Evolutionary conservation across 2,888 invertebrate genomes (phyloP), one percentile per base, ranked within the genome.

Genomic region (Trileptium ribeirensis): DNA sequence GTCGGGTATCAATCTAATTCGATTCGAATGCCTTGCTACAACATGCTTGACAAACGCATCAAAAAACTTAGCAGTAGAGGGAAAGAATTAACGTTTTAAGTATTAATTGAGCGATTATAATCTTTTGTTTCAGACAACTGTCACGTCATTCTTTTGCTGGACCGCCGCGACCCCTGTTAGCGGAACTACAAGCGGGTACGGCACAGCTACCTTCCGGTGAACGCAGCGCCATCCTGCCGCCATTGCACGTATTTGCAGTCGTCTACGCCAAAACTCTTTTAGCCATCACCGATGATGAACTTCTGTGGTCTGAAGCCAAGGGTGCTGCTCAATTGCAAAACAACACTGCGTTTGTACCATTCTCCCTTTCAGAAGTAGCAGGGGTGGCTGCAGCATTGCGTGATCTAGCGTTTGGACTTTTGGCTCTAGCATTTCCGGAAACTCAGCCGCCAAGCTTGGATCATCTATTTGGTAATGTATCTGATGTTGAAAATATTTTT

Each of bases 381-480:
- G 91, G 92, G 1, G 90, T 95, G 85, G 93, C 93, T 79, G 92
- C 92, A 79, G 92, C 92, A 0, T 88, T 95, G 51, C 92, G 94
- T 80, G 94, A 94, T 83, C 93, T 94, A 1, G 94, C 94, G 86
- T 90, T 95, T 31, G 95, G 95, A 0, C 90, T 96, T 15, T 93
- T 95, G 8, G 94, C 95, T 87, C 90, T 95, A 78, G 95, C 95
- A 0, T 94, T 94, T 87, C 95, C 95, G 0, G 94, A 94, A 86
- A 92, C 92, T 0, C 90, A 93, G 84, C 92, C 86, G 15, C n/a
- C 34, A 79, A 36, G 39, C n/a, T 2, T 39, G 29, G 83, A 86
- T 1, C 82, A 88, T 36, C n/a, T 36, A 64, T 67, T 77, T 67
- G 81, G 36, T 33, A n/a, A n/a, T n/a, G n/a, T n/a, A n/a, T n/a